phyloP scores from a whole-genome alignment of 2,888 invertebrate species.

The Agrilus mali region DNA sequence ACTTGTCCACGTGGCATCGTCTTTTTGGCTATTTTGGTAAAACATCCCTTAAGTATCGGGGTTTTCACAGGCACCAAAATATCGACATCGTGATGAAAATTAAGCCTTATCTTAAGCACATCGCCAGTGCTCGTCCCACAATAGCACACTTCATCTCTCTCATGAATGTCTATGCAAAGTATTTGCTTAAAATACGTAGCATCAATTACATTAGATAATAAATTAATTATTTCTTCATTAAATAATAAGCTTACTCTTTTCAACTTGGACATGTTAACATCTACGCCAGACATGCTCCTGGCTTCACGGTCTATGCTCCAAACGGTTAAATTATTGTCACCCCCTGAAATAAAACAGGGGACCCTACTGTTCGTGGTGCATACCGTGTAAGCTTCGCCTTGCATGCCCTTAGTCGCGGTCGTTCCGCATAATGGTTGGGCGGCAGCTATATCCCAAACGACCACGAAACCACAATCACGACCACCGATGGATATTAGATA shows the following conservation, averaged over 20 bases:
- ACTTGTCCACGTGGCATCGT: conserved; percentile 41
- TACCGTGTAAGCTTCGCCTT: conserved; percentile 29
- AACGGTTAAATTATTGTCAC: conserved; percentile 47
- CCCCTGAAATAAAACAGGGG: conserved; percentile 60
- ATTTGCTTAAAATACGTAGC: too few relatives aligned
- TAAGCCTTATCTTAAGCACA: conserved; percentile 46
- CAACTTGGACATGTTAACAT: conserved; percentile 67
- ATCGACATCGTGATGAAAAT: conserved; percentile 46
- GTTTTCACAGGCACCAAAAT: conserved; percentile 38
- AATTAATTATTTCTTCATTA: too few relatives aligned
- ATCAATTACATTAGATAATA: too few relatives aligned
- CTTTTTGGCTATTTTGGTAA: conserved; percentile 47
- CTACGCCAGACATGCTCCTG: conserved; percentile 55
- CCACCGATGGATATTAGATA: conserved; percentile 81
- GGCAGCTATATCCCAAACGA: conserved; percentile 65
- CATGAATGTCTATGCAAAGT: conserved; percentile 53
- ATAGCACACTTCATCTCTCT: conserved; percentile 59
- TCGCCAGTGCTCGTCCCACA: conserved; percentile 81
- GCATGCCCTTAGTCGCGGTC: conserved; percentile 26
- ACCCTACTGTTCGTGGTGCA: conserved; percentile 44
- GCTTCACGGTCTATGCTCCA: conserved; percentile 62
- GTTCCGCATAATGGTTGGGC: conserved; percentile 36
- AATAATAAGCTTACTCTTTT: conserved; percentile 52
- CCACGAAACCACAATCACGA: conserved; percentile 76
- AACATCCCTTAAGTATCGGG: conserved; percentile 51